Conservation (phyloP, 2,888 invertebrate genomes). For the Pseudeuparius sepicola region DNA sequence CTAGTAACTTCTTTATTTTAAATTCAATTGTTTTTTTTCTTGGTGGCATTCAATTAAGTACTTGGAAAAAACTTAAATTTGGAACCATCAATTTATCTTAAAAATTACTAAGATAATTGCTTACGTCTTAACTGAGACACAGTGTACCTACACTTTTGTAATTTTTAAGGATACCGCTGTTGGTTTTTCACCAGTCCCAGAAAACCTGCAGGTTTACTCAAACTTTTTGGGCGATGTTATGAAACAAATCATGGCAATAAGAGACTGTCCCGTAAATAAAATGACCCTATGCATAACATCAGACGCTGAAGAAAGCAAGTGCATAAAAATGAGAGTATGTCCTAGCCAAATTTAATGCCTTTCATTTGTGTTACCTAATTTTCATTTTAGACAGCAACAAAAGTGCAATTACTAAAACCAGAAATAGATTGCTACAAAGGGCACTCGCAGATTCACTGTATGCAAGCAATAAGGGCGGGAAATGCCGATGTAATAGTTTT, state of each 20-base stretch:
- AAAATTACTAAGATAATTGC: too few relatives aligned
- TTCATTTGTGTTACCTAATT: neutral
- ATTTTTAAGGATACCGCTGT: constrained; percentile 71
- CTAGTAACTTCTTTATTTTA: too few relatives aligned
- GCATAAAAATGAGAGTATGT: constrained; percentile 78
- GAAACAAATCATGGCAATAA: constrained; percentile 60
- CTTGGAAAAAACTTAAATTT: too few relatives aligned
- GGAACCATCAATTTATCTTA: too few relatives aligned
- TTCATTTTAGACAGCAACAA: constrained; percentile 69
- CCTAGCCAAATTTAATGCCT: neutral
- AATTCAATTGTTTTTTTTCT: too few relatives aligned
- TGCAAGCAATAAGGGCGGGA: constrained; percentile 58
- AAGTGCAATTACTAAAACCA: constrained; percentile 77
- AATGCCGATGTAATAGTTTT: constrained; percentile 77
- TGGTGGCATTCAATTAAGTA: too few relatives aligned
- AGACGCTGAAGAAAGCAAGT: constrained; percentile 81
- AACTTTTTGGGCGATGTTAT: constrained; percentile 61
- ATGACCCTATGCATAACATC: constrained; percentile 89
- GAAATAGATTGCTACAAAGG: constrained; percentile 72
- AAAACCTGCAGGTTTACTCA: constrained; percentile 66
- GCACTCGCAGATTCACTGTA: constrained; percentile 77
- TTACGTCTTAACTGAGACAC: too few relatives aligned
- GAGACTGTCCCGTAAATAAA: constrained; percentile 74
- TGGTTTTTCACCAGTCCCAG: constrained; percentile 53
- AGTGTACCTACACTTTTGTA: too few relatives aligned